Conservation (phyloP, 2,113 vertebrate species). For the Eubucco bourcierii region DNA sequence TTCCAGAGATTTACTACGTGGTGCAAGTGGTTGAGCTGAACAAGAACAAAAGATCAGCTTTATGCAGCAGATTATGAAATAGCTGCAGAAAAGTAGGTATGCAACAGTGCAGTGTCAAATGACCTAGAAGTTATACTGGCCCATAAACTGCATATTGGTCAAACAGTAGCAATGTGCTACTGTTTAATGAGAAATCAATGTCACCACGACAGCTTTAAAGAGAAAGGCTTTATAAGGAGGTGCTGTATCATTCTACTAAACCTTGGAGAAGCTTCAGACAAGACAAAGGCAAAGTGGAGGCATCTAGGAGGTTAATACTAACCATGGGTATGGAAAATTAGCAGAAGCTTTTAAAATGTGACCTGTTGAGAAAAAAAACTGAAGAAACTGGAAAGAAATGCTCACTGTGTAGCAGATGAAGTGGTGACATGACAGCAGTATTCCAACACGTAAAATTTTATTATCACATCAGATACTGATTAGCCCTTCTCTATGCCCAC, state of each 20-base stretch:
- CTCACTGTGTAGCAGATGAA: background rate
- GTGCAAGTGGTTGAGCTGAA: background rate
- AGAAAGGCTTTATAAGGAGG: background rate
- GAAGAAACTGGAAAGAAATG: background rate
- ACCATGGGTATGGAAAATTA: background rate
- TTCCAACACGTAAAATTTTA: background rate
- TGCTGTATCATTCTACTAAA: background rate
- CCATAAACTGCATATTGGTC: background rate
- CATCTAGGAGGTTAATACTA: background rate
- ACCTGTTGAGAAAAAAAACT: background rate
- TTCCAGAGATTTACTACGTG: background rate
- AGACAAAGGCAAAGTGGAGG: background rate
- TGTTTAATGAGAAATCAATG: background rate
- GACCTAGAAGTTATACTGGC: background rate
- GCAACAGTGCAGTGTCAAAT: background rate
- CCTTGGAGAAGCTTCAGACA: background rate
- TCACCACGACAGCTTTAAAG: background rate
- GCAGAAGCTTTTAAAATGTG: background rate
- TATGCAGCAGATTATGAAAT: background rate
- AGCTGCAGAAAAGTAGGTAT: background rate
- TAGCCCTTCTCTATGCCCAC: background rate
- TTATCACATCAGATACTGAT: background rate
- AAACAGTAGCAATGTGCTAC: background rate
- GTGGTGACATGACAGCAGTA: background rate
- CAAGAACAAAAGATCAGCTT: background rate